Evolutionary conservation across 2,797 vertebrate genomes (phyloP).

Genomic region (Hemitrygon akajei): DNA sequence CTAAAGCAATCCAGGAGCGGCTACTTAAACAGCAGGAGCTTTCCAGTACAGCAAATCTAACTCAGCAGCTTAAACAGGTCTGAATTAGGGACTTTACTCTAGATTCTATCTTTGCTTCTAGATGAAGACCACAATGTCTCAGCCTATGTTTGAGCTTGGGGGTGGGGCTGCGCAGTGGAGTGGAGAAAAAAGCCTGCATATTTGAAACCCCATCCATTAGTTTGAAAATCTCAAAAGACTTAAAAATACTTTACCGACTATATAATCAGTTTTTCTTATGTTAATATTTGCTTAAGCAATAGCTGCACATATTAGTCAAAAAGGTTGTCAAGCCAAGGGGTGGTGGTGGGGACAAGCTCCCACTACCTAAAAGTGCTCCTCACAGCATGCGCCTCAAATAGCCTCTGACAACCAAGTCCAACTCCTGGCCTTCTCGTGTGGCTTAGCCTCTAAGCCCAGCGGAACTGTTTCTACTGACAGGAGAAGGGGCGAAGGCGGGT

Average conservation of each 20-base stretch:
- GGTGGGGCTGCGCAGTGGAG: too few species aligned
- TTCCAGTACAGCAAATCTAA: slow-evolving; percentile 70
- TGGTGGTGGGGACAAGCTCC: too few species aligned
- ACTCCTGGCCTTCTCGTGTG: too few species aligned
- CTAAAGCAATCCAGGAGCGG: slow-evolving; percentile 73
- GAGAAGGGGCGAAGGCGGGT: too few species aligned
- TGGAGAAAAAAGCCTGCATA: background rate
- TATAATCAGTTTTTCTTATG: too few species aligned
- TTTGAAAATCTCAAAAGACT: background rate
- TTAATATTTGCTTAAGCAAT: too few species aligned
- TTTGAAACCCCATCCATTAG: background rate
- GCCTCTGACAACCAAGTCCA: too few species aligned
- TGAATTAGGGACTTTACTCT: background rate
- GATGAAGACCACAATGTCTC: background rate
- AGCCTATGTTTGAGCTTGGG: background rate
- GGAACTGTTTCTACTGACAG: too few species aligned
- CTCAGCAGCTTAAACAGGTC: slow-evolving; percentile 81
- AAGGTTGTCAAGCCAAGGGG: too few species aligned
- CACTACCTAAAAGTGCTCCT: too few species aligned
- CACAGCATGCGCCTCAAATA: too few species aligned
- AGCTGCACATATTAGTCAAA: background rate
- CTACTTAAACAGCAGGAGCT: slow-evolving; percentile 65
- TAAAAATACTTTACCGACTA: background rate
- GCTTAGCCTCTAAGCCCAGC: too few species aligned
- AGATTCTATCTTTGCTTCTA: background rate